Conservation (phyloP, 2,888 invertebrate genomes). For the Acanthosoma haemorrhoidale region DNA sequence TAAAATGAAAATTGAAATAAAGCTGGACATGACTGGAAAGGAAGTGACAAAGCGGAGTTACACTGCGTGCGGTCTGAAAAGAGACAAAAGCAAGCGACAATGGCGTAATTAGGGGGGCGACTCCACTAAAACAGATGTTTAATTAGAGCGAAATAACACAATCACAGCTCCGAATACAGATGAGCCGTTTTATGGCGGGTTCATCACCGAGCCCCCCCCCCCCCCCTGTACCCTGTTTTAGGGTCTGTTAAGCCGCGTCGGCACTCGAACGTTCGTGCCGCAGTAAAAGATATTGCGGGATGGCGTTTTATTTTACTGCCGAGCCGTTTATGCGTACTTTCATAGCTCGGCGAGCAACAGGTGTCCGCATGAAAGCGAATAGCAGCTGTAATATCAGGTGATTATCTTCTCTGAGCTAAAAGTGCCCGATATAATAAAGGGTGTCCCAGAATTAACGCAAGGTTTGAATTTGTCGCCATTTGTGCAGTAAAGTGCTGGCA, state of each 20-base stretch:
- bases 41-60: neutral
- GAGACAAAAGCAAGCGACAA: neutral
- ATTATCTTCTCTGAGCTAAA: too few relatives aligned
- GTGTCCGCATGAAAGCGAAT: too few relatives aligned
- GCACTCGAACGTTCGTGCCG: neutral
- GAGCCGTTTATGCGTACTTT: too few relatives aligned
- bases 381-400: too few relatives aligned
- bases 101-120: neutral
- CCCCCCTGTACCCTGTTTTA: neutral
- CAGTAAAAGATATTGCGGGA: conserved; percentile 1
- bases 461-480: too few relatives aligned
- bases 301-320: neutral
- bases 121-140: neutral
- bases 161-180: neutral
- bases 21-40: too few relatives aligned
- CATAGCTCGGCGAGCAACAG: too few relatives aligned
- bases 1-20: too few relatives aligned
- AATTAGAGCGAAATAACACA: neutral
- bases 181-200: neutral
- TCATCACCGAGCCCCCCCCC: neutral
- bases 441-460: too few relatives aligned
- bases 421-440: too few relatives aligned
- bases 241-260: neutral
- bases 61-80: too few relatives aligned
- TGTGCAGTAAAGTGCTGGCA: too few relatives aligned